Percentiles rank a stretch among this genome's conserved stretches.
phyloP scores from a whole-genome alignment of 2,113 vertebrate genomes.

The Ifrita kowaldi region DNA sequence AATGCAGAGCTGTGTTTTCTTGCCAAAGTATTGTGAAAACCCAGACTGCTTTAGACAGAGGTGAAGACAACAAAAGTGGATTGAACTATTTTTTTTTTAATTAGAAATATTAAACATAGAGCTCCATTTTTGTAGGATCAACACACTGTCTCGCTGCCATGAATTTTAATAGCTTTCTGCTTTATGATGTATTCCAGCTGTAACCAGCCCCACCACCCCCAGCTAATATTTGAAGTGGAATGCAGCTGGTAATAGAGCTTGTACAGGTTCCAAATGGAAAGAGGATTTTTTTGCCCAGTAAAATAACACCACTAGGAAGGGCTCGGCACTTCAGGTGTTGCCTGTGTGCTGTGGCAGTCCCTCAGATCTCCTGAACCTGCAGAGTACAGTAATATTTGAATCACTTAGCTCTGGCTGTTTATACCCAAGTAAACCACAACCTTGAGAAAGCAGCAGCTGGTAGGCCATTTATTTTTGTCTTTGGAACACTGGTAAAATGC shows the following conservation, averaged over 20 bases:
- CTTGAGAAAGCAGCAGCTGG: slow-evolving; percentile 67
- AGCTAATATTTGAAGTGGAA: slow-evolving; percentile 60
- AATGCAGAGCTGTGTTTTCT: slow-evolving; percentile 5
- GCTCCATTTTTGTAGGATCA: slow-evolving; percentile 46
- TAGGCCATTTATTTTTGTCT: slow-evolving; percentile 69
- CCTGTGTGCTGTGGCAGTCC: slow-evolving; percentile 56
- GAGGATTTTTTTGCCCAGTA: background rate
- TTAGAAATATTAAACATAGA: slow-evolving; percentile 58
- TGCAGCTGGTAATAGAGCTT: slow-evolving; percentile 63
- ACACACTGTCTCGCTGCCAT: slow-evolving; percentile 49
- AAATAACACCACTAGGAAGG: slow-evolving; percentile 41
- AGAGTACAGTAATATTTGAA: background rate
- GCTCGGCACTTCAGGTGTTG: slow-evolving; percentile 63
- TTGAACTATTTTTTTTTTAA: slow-evolving; percentile 32
- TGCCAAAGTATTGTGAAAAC: slow-evolving; percentile 54
- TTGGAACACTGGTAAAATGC: slow-evolving; percentile 66
- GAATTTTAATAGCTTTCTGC: slow-evolving; percentile 49
- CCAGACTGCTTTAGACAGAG: slow-evolving; percentile 53
- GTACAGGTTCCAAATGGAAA: slow-evolving; percentile 55
- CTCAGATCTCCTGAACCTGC: background rate
- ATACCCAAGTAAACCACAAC: slow-evolving; percentile 67
- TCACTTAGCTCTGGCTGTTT: slow-evolving; percentile 61
- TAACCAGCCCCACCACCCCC: slow-evolving; percentile 37
- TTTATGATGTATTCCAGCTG: slow-evolving; percentile 72
- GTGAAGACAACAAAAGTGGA: slow-evolving; percentile 60